phyloP scores from a whole-genome alignment of 2,797 vertebrate species.

The Dipus sagitta region DNA sequence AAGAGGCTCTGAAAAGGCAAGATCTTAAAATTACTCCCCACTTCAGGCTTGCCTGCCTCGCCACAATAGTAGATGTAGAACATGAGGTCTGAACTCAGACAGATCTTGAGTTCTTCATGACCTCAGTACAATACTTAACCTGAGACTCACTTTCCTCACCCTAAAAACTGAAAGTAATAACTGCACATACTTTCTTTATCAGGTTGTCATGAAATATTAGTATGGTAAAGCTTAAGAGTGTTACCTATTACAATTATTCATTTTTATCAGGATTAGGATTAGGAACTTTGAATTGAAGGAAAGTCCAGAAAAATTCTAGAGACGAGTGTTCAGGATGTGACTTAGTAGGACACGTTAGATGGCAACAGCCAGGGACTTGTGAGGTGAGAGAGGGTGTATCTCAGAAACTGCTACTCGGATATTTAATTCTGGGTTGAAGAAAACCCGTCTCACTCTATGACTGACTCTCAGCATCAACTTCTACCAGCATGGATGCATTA shows the following conservation, averaged over 20 bases:
- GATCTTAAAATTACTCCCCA: slow-evolving; percentile 59
- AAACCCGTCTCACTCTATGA: neutral
- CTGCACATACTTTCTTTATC: neutral
- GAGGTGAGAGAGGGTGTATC: neutral
- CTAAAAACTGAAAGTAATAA: slow-evolving; percentile 9
- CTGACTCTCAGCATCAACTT: neutral
- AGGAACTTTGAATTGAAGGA: slow-evolving; percentile 36
- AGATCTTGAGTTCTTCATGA: slow-evolving; percentile 17
- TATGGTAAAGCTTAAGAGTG: slow-evolving; percentile 15
- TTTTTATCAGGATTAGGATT: neutral
- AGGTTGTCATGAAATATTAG: neutral
- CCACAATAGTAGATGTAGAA: neutral
- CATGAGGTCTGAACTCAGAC: slow-evolving; percentile 36
- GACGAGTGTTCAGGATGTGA: slow-evolving; percentile 11
- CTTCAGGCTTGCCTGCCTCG: slow-evolving; percentile 35
- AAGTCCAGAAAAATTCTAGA: slow-evolving; percentile 31
- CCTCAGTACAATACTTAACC: slow-evolving; percentile 34
- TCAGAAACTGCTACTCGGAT: neutral
- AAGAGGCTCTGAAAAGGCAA: slow-evolving; percentile 43
- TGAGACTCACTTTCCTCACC: slow-evolving; percentile 57
- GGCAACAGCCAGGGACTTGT: neutral
- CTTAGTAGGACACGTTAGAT: neutral
- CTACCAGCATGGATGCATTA: neutral
- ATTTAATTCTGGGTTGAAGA: neutral
- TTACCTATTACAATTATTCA: slow-evolving; percentile 9